Evolutionary conservation across 2,797 vertebrate genomes (phyloP), one percentile per base, ranked within the genome.

Genomic region (Anas bernieri): DNA sequence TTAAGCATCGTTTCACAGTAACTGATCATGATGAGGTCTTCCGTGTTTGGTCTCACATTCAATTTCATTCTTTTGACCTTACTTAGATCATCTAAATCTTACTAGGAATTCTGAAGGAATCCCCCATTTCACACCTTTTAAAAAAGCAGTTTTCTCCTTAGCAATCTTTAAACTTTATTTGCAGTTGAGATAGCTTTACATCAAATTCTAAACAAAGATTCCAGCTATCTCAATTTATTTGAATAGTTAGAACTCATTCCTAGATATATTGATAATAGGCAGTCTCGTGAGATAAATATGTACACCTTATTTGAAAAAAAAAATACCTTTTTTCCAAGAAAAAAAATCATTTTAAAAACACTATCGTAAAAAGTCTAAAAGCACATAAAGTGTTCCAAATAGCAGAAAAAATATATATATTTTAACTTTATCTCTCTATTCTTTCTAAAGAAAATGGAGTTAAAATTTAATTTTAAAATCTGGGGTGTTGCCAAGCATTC

Each of bases 381-480:
- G 21, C 30, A 22, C 4, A 6, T 37, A 1, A 8, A 54, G 5
- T 18, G 18, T 45, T 83, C 55, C 79, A 59, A 89, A 81, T 13
- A 61, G 18, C 37, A 63, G 39, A 45, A 87, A 62, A 37, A 83
- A 79, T 8, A 43, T 45, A 45, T 58, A 91, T 74, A 12, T 45
- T 75, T 81, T 7, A 68, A n/a, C 54, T 95, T 90, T 83, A 70
- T 86, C 80, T 92, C 52, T 69, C 61, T 41, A 45, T 84, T 92
- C 59, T 73, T 88, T 83, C 73, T 28, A 59, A 83, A 85, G 52
- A 93, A 92, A 95, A 72, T 68, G 31, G 68, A 62, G 33, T 56
- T 91, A 33, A 17, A 88, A 50, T 88, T 90, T 84, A 41, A 91
- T 91, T 88, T 92, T 82, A 79, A 92, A 86, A 41, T 64, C 63